phyloP scores from a whole-genome alignment of 2,797 vertebrate genomes.

The Crossoptilon crossoptilon region DNA sequence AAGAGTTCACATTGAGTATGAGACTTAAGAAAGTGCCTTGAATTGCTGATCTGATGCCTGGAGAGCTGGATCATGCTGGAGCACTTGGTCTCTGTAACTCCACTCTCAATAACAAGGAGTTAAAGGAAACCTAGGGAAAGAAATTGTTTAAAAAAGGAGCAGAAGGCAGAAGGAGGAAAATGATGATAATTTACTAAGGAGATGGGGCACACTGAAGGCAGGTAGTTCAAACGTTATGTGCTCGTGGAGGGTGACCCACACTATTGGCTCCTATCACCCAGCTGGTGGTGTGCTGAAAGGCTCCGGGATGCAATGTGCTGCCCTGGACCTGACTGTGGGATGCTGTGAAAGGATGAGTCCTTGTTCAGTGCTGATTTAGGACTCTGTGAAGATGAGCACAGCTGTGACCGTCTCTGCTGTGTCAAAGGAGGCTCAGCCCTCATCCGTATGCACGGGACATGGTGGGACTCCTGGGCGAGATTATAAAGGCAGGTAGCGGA shows the following conservation, averaged over 20 bases:
- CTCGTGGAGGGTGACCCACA: not conserved
- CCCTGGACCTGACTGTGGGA: fast-evolving
- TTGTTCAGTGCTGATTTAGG: not conserved
- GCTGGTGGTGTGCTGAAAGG: not conserved
- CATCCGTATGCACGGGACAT: constrained; percentile 10
- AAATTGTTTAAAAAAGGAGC: not conserved
- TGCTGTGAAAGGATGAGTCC: not conserved
- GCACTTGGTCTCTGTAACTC: not conserved
- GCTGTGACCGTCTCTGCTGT: not conserved
- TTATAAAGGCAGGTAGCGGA: not conserved
- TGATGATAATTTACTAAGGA: not conserved
- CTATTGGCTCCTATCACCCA: not conserved
- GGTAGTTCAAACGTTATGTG: not conserved
- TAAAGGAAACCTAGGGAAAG: not conserved
- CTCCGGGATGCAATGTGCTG: not conserved
- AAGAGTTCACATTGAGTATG: not conserved
- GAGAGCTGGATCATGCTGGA: not conserved
- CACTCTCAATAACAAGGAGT: fast-evolving
- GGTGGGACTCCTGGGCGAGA: not conserved
- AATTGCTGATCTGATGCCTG: not conserved
- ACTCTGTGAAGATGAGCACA: not conserved
- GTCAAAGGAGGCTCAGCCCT: not conserved
- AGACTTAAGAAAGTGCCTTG: not conserved
- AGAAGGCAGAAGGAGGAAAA: not conserved
- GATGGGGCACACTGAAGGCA: not conserved